These are phyloP conservation scores for Phorcus lineatus DNA, from an alignment of 2,888 invertebrate genomes.

Conservation along the genomic window DNA sequence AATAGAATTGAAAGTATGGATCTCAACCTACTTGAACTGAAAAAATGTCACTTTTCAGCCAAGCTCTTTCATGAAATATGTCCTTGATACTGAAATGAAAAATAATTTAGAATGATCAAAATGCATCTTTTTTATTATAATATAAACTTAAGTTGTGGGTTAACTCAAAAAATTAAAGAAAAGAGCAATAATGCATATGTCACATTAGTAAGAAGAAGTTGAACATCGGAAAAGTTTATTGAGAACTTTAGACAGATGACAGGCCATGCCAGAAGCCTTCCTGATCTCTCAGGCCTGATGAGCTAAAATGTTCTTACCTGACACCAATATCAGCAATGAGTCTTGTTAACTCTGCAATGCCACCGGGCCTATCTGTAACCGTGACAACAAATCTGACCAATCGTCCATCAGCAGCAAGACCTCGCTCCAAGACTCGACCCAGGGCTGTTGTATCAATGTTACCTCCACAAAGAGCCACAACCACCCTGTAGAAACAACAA, in stretches of 20 bases:
- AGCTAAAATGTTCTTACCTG: constrained; percentile 58
- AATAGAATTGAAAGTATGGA: too few species aligned
- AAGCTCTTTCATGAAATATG: constrained; percentile 95
- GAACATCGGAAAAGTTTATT: too few species aligned
- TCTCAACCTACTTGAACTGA: constrained; percentile 69
- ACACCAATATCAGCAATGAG: constrained; percentile 86
- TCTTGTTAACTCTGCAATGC: constrained; percentile 89
- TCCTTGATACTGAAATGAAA: constrained; percentile 84
- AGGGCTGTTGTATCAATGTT: constrained; percentile 94
- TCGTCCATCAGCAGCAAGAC: constrained; percentile 88
- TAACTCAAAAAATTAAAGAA: too few species aligned
- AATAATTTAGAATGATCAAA: neutral
- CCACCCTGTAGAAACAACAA: constrained; percentile 81
- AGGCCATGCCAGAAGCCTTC: too few species aligned
- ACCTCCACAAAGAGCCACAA: constrained; percentile 87
- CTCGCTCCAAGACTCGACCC: constrained; percentile 90
- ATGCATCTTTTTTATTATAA: too few species aligned
- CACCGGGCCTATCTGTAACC: constrained; percentile 90
- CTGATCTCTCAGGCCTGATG: neutral
- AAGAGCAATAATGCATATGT: too few species aligned
- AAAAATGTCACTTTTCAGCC: constrained; percentile 93
- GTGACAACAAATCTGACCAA: constrained; percentile 80
- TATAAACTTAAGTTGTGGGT: too few species aligned
- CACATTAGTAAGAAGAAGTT: too few species aligned
- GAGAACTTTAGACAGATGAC: too few species aligned